Base-by-base conservation (phyloP, 2,797 vertebrate genomes). In the Paramormyrops hopkinsi region DNA sequence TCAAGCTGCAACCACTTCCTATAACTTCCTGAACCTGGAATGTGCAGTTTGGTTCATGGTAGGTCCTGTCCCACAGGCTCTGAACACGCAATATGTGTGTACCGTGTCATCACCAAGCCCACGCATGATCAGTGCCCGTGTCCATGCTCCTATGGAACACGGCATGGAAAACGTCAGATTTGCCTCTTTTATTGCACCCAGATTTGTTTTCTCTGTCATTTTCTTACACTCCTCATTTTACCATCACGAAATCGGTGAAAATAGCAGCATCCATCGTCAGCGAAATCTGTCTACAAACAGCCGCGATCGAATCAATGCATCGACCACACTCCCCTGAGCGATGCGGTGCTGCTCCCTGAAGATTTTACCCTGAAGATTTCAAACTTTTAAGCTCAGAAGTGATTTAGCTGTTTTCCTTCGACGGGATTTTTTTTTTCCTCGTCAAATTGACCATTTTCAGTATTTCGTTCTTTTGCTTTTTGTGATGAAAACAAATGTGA, bases 401-500 rank as follows among this genome's bases (percentile, higher is more conserved):
- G 87, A 94, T 94, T 94, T 93, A 91, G 91, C 91, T 93, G 92
- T 94, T 94, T 94, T 90, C 89, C 92, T 92, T 94, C 93, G 91
- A 92, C 91, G 89, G 91, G 29, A 89, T 92, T 94, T 94, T 93
- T 87, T 41, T 92, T 93, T 94, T 93, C 91, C 91, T 90, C 90
- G 90, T 69, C 92, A 92, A 93, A 93, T 93, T 91, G 92, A 92
- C 90, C 90, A 91, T 94, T 94, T 94, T 93, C 93, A 91, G 90
- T 48, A 91, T 92, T 92, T 86, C 91, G 91, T 92, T 93, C 91
- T 93, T 92, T 93, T 65, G 92, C 91, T 90, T 91, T 89, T 93
- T 93, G 91, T 93, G 93, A 92, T 93, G 92, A 93, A 94, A 93
- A 93, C 92, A 94, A 95, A 95, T 91, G 91, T 93, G 95, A 93